These are phyloP conservation scores for Dicaeum eximium DNA, from an alignment of 2,113 vertebrate species.

Conservation along the genomic window DNA sequence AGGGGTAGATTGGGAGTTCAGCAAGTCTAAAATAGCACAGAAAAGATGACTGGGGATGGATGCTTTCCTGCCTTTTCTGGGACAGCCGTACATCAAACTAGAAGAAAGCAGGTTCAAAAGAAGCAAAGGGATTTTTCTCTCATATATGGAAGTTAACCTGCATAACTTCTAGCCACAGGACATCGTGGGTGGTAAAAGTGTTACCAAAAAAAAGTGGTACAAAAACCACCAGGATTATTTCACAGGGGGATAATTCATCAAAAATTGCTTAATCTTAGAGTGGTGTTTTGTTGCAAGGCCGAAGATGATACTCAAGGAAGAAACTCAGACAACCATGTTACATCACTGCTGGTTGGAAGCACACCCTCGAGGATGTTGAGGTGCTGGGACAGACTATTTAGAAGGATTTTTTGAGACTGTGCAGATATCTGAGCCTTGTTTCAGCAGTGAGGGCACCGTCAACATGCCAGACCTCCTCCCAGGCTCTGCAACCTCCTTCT, in stretches of 20 bases:
- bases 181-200: neutral
- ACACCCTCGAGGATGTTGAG: neutral
- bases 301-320: neutral
- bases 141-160: neutral
- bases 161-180: neutral
- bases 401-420: neutral
- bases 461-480: neutral
- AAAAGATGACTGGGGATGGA: neutral
- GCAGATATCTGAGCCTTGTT: neutral
- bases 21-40: neutral
- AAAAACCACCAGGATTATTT: neutral
- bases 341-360: neutral
- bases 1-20: neutral
- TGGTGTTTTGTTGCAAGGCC: neutral
- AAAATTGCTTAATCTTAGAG: neutral
- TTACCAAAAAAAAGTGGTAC: neutral
- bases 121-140: neutral
- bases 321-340: neutral
- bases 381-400: neutral
- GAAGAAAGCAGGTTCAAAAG: neutral
- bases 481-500: neutral
- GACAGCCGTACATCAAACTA: neutral
- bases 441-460: rapidly evolving
- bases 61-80: neutral
- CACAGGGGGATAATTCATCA: neutral